phyloP scores from a whole-genome alignment of 2,797 vertebrate genomes.

The Sebastes diploproa region DNA sequence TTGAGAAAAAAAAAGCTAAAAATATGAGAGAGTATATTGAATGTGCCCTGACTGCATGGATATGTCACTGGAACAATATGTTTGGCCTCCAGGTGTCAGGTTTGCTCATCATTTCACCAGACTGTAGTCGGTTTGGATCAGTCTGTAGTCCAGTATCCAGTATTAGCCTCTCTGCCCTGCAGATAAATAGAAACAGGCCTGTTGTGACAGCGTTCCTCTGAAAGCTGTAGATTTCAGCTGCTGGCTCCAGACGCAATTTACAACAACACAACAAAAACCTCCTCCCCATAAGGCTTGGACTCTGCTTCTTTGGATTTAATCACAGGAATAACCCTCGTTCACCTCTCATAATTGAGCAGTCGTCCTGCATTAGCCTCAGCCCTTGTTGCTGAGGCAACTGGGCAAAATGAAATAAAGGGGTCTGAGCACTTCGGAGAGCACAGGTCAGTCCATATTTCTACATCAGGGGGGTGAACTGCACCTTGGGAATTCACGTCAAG shows the following conservation, averaged over 20 bases:
- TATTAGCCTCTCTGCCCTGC: conserved; percentile 17
- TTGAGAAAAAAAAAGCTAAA: background rate
- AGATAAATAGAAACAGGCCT: conserved; percentile 22
- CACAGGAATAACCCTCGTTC: conserved; percentile 72
- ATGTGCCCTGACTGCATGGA: background rate
- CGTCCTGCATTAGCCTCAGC: conserved; percentile 76
- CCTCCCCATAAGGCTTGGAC: conserved; percentile 44
- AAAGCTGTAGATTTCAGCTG: conserved; percentile 29
- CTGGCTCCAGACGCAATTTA: conserved; percentile 45
- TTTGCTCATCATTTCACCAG: conserved; percentile 27
- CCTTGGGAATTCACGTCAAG: conserved; percentile 70
- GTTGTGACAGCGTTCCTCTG: conserved; percentile 42
- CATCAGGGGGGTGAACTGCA: conserved; percentile 44
- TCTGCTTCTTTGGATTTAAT: conserved; percentile 77
- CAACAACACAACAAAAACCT: conserved; percentile 51
- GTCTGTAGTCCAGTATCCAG: conserved; percentile 5
- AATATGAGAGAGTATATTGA: background rate
- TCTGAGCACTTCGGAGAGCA: conserved; percentile 55
- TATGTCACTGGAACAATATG: background rate
- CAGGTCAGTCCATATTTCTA: conserved; percentile 69
- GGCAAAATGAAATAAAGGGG: conserved; percentile 65
- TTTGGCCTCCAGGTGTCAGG: conserved; percentile 48
- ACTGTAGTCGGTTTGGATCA: background rate
- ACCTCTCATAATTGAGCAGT: conserved; percentile 81
- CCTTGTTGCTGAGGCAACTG: conserved; percentile 79